phyloP scores from a whole-genome alignment of 1,140 invertebrate genomes.

The Drosophila parvula region DNA sequence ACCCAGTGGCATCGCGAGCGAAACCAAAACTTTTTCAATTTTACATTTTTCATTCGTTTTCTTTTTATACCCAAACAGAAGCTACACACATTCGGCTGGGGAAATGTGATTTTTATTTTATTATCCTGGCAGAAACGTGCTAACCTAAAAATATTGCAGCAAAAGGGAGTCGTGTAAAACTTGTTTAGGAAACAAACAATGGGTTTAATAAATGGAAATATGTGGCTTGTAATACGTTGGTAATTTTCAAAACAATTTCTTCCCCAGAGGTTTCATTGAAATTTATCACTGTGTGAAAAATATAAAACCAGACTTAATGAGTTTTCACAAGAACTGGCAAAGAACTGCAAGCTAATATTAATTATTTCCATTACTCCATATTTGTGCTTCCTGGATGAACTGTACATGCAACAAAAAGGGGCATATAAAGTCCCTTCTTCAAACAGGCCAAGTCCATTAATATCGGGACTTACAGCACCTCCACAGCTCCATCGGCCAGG shows the following conservation, averaged over 20 bases:
- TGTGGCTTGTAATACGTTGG: background rate
- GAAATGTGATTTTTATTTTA: slow-evolving; percentile 21
- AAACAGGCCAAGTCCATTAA: slow-evolving; percentile 19
- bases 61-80: background rate
- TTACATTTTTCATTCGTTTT: slow-evolving; percentile 15
- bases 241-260: background rate
- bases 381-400: slow-evolving; percentile 6
- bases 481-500: slow-evolving; percentile 2
- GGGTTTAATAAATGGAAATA: slow-evolving; percentile 5
- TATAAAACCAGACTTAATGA: slow-evolving; percentile 1
- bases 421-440: background rate
- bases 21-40: slow-evolving; percentile 39
- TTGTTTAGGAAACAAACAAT: background rate
- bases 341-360: slow-evolving; percentile 1
- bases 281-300: background rate
- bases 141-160: slow-evolving; percentile 10
- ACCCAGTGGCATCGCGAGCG: slow-evolving; percentile 4
- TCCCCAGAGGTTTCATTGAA: background rate
- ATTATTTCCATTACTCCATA: slow-evolving; percentile 32
- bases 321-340: background rate
- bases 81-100: slow-evolving; percentile 4
- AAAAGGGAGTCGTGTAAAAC: too few relatives aligned
- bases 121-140: background rate
- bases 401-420: slow-evolving; percentile 7
- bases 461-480: slow-evolving; percentile 31